phyloP scores from a whole-genome alignment of 2,888 invertebrate genomes.

The Onthophagus sagittarius region DNA sequence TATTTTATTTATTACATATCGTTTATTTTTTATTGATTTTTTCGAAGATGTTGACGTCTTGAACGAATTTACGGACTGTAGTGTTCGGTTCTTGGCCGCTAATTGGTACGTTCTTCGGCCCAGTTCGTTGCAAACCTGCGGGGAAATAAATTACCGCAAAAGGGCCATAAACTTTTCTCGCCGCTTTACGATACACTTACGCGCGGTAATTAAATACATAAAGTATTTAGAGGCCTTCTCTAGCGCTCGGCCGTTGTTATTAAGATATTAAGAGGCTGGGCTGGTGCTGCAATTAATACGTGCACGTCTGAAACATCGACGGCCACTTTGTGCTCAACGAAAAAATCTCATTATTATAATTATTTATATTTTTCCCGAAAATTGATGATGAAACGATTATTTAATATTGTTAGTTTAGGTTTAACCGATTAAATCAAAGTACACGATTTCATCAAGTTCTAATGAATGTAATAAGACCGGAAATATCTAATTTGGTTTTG shows the following conservation, averaged over 20 bases:
- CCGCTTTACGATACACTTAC: slow-evolving; percentile 8
- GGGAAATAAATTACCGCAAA: neutral
- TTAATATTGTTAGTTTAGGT: too few species aligned
- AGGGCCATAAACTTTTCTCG: neutral
- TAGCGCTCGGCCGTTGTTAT: slow-evolving; percentile 2
- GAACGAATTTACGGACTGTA: neutral
- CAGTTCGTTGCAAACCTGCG: neutral
- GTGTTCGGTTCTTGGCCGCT: neutral
- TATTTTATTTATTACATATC: neutral
- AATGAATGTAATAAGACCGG: too few species aligned
- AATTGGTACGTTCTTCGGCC: neutral
- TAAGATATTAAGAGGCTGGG: slow-evolving; percentile 6
- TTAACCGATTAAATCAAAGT: too few species aligned
- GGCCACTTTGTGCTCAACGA: too few species aligned
- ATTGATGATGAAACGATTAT: too few species aligned
- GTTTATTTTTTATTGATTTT: neutral
- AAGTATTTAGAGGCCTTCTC: slow-evolving; percentile 3
- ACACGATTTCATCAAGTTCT: too few species aligned
- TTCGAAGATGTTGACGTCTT: neutral
- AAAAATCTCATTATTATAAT: too few species aligned
- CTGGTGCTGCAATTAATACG: neutral
- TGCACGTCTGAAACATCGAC: neutral
- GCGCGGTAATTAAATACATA: slow-evolving; percentile 9
- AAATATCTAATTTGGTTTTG: too few species aligned
- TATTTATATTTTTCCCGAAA: too few species aligned